A percentile compares a stretch with the other conserved stretches of the same genome.
Conservation (phyloP, 2,797 vertebrate genomes). For the Malurus leucopterus region DNA sequence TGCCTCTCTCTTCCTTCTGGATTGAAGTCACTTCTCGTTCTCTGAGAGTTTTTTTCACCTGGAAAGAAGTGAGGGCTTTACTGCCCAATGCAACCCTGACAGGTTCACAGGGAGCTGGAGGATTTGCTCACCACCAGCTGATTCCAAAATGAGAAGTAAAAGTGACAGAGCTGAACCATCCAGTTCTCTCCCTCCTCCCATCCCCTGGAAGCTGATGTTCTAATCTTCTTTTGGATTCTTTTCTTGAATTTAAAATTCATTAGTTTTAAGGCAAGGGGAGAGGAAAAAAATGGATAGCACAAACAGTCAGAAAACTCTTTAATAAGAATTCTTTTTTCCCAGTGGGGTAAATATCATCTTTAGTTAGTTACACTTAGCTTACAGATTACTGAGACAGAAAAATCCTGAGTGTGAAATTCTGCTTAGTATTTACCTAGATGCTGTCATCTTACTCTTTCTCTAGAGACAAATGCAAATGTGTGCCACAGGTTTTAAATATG, state of each 20-base stretch:
- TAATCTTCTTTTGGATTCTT: neutral
- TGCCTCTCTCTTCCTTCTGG: neutral
- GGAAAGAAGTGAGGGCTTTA: neutral
- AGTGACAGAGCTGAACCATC: neutral
- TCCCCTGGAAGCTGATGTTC: neutral
- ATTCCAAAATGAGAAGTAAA: neutral
- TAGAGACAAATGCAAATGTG: constrained; percentile 17
- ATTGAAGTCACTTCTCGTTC: neutral
- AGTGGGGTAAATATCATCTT: neutral
- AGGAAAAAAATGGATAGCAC: neutral
- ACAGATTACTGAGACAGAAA: neutral
- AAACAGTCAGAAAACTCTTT: neutral
- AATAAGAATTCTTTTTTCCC: neutral
- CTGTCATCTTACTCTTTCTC: neutral
- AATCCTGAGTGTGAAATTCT: neutral
- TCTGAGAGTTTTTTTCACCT: neutral
- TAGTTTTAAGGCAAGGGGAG: neutral
- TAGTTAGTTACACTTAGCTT: neutral
- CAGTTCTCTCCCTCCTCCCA: neutral
- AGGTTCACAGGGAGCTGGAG: neutral
- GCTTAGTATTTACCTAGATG: neutral
- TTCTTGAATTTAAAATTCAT: neutral
- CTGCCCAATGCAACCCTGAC: neutral
- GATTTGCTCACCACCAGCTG: accelerated
- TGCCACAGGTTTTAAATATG: neutral